Evolutionary conservation across 1,140 invertebrate genomes (phyloP).

Genomic region (Drosophila obscura): DNA sequence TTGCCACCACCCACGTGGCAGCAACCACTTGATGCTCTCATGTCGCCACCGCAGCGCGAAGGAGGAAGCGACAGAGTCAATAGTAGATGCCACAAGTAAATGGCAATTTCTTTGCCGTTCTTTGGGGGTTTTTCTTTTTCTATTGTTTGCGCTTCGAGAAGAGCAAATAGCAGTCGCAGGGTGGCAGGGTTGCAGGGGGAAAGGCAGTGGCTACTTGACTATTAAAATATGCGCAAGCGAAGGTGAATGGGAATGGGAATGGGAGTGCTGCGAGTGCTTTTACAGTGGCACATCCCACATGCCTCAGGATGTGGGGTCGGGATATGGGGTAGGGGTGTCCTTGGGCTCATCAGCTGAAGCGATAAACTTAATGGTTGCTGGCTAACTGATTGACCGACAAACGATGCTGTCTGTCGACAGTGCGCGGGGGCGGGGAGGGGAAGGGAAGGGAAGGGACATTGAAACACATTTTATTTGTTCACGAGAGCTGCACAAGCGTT

Average conservation of each 20-base stretch:
- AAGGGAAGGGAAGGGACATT: background rate
- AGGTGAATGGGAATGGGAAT: background rate
- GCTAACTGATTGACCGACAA: constrained; percentile 53
- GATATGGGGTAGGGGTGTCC: constrained; percentile 20
- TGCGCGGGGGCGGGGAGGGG: background rate
- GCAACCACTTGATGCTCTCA: constrained; percentile 46
- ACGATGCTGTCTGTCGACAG: constrained; percentile 20
- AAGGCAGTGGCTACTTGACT: constrained; percentile 56
- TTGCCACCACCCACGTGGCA: constrained; percentile 8
- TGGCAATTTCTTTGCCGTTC: constrained; percentile 74
- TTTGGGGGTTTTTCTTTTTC: constrained; percentile 12
- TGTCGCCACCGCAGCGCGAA: constrained; percentile 12
- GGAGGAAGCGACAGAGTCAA: constrained; percentile 55
- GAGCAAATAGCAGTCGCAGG: constrained; percentile 53
- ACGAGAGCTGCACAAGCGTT: constrained; percentile 6
- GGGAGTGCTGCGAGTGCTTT: constrained; percentile 9
- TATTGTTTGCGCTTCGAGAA: constrained; percentile 75
- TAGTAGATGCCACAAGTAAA: constrained; percentile 63
- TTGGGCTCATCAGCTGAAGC: constrained; percentile 39
- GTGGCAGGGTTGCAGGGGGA: constrained; percentile 1
- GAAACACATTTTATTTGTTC: constrained; percentile 69
- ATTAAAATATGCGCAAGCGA: constrained; percentile 78
- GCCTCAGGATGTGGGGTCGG: constrained; percentile 19
- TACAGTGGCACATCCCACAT: constrained; percentile 5
- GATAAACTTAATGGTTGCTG: constrained; percentile 72